A percentile compares a stretch with the other conserved stretches of the same genome.
These are phyloP conservation scores for Trematocara macrostoma DNA, from an alignment of 2,113 vertebrate species.

Conservation along the genomic window DNA sequence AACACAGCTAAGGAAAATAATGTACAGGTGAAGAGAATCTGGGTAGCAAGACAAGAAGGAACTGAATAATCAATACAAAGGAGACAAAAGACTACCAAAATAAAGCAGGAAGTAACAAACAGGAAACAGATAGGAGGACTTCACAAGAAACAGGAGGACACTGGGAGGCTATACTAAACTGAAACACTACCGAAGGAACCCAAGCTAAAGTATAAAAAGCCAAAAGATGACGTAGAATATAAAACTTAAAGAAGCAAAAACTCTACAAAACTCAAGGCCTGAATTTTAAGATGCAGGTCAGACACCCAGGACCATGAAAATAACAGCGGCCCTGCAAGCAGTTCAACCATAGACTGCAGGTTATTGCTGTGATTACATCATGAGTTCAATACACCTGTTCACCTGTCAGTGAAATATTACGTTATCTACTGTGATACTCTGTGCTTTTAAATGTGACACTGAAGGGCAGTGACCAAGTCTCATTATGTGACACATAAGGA, in stretches of 20 bases:
- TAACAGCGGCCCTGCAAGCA: neutral
- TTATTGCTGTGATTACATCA: neutral
- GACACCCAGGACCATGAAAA: neutral
- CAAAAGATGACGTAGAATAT: neutral
- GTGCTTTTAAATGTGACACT: neutral
- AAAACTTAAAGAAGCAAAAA: neutral
- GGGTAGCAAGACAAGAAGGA: neutral
- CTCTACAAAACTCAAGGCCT: neutral
- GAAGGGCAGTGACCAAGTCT: neutral
- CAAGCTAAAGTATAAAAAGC: neutral
- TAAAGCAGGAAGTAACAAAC: neutral
- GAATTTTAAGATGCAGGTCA: neutral
- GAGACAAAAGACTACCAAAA: neutral
- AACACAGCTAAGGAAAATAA: neutral
- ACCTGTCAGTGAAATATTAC: neutral
- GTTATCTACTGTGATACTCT: neutral
- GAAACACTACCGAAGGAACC: neutral
- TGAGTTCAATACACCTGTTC: neutral
- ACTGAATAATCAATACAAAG: neutral
- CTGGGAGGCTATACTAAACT: neutral
- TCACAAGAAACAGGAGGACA: neutral
- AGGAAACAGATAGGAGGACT: neutral
- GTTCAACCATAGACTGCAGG: neutral
- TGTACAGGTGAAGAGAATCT: neutral
- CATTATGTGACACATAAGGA: neutral